Percentiles rank a stretch among this genome's conserved stretches.
Evolutionary conservation across 2,888 invertebrate species (phyloP).

Genomic region (Cerastis leucographa): DNA sequence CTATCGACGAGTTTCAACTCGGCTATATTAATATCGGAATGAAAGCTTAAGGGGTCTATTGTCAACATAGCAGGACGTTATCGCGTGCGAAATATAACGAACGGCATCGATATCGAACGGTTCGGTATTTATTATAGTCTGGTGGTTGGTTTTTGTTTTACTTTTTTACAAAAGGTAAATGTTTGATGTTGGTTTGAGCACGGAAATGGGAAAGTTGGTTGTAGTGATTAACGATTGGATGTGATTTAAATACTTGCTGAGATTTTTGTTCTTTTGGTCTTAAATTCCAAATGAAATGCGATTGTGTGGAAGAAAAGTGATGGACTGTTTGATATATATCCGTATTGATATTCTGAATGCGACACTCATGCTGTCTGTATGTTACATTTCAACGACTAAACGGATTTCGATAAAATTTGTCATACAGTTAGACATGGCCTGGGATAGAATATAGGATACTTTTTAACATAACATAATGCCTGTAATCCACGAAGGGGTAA

Average conservation of each 20-base stretch:
- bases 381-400: not conserved
- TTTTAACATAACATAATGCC: not conserved
- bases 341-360: not conserved
- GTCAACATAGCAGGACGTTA: conserved; percentile 59
- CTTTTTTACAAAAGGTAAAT: conserved; percentile 48
- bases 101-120: conserved; percentile 54
- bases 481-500: too few species aligned
- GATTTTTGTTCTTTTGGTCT: not conserved
- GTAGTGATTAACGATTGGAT: conserved; percentile 48
- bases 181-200: conserved; percentile 52
- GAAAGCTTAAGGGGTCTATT: conserved; percentile 74
- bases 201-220: conserved; percentile 33
- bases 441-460: not conserved
- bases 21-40: conserved; percentile 86
- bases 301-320: not conserved
- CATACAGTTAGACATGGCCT: not conserved
- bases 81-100: conserved; percentile 55
- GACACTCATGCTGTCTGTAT: not conserved
- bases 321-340: not conserved
- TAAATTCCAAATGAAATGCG: not conserved
- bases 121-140: conserved; percentile 7
- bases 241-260: conserved; percentile 30
- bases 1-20: conserved; percentile 76
- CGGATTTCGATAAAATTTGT: not conserved
- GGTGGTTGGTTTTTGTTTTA: conserved; percentile 44